These are phyloP conservation scores for Brachypalpus laphriformis DNA, from an alignment of 2,888 invertebrate genomes.

Conservation along the genomic window DNA sequence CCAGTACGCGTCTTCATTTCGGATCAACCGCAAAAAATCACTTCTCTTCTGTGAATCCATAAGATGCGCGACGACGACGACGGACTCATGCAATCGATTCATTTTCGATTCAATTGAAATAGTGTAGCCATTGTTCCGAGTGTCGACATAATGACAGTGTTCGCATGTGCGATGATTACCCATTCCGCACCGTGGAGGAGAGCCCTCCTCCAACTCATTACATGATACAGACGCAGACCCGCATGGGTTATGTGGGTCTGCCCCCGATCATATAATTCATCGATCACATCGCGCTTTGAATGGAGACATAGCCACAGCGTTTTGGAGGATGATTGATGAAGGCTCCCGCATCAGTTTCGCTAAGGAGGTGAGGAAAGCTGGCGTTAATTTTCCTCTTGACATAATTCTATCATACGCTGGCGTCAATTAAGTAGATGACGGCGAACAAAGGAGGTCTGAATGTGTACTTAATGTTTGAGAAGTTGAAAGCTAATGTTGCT, in stretches of 20 bases:
- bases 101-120: constrained; percentile 63
- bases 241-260: constrained; percentile 11
- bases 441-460: constrained; percentile 4
- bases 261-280: constrained; percentile 57
- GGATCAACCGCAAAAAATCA: constrained; percentile 15
- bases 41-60: constrained; percentile 19
- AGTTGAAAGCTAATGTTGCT: background rate
- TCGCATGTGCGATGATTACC: constrained; percentile 58
- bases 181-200: constrained; percentile 31
- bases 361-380: constrained; percentile 28
- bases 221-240: constrained; percentile 32
- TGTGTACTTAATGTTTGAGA: background rate
- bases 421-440: constrained; percentile 10
- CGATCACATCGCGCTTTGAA: constrained; percentile 32
- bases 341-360: constrained; percentile 4
- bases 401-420: background rate
- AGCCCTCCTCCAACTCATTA: constrained; percentile 28
- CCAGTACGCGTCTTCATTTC: constrained; percentile 24
- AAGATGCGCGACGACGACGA: constrained; percentile 29
- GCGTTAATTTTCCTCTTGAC: background rate
- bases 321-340: constrained; percentile 60
- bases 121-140: constrained; percentile 64
- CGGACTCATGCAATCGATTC: constrained; percentile 58
- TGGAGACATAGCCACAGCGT: constrained; percentile 11
- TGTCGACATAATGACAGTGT: constrained; percentile 73